Evolutionary conservation across 92 coral and sea anemone genomes (phyloP), one percentile per base, ranked within the genome.

Genomic region (Desmophyllum pertusum): DNA sequence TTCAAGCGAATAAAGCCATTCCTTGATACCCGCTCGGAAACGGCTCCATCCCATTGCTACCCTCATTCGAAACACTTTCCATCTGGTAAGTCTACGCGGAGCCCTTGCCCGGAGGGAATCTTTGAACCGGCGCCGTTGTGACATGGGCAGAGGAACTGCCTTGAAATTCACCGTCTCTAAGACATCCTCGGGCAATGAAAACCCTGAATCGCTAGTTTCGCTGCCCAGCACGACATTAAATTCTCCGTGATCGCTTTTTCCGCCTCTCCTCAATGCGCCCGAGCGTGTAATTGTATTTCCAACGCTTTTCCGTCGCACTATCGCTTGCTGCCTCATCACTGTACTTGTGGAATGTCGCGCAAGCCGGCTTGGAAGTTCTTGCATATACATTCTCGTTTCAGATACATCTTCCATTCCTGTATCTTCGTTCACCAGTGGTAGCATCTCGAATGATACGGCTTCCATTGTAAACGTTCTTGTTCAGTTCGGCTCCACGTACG

Each of bases 71-170:
- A 85, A 81, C 6, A 57, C 80, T 65, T 90, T 89, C 91, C 94
- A 94, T 9, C 51, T 70, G 3, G 99, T 88, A 50, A 94, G 27
- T 50, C 77, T 70, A 36, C 70, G 76, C 6, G 71, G 65, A 15
- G 88, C 88, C 40, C 86, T 84, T 52, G 76, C 88, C 52, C 75
- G 87, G 11, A 92, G 72, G 3, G 95, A 89, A 30, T 85, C 83
- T 36, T 88, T 85, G 40, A 51, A 92, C 50, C 71, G 86, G 55
- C 95, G 85, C 23, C 93, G 90, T 40, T 86, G 79, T 38, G 98
- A 89, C 95, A 94, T 77, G n/a, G 98, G 98, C 1, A 90, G 83
- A 3, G 98, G 93, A 0, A 94, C 91, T 3, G 98, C 98, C 62
- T 89, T 94, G 74, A 94, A 94, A 73, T 94, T 93, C 42, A 89